Evolutionary conservation across 2,888 invertebrate species (phyloP).

Genomic region (Caenorhabditis wallacei): DNA sequence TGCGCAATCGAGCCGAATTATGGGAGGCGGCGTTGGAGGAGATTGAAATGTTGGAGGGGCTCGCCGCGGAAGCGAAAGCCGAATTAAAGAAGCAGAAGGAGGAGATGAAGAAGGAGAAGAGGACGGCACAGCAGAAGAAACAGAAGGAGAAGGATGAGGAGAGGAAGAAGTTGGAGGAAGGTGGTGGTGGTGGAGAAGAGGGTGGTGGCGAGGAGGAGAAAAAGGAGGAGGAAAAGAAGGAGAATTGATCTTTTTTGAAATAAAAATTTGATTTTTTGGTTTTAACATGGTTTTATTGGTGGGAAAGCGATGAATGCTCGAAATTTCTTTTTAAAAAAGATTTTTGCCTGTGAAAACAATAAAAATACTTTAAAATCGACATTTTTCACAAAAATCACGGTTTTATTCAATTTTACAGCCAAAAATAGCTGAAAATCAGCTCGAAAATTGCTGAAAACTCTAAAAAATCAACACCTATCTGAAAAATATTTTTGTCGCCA

Average conservation of each 20-base stretch:
- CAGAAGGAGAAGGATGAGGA: not conserved
- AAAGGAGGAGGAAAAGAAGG: not conserved
- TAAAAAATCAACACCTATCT: too few relatives aligned
- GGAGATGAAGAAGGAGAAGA: constrained; percentile 2
- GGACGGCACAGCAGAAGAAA: not conserved
- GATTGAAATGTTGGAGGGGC: constrained; percentile 27
- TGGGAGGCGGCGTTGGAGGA: constrained; percentile 54
- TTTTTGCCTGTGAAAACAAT: too few relatives aligned
- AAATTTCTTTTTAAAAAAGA: too few relatives aligned
- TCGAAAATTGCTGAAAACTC: too few relatives aligned
- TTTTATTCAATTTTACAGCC: too few relatives aligned
- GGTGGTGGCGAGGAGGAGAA: not conserved
- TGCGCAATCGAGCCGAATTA: constrained; percentile 12
- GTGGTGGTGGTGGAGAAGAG: not conserved
- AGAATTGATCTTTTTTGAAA: not conserved
- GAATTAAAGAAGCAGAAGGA: constrained; percentile 2
- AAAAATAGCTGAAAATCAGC: too few relatives aligned
- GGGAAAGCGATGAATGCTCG: too few relatives aligned
- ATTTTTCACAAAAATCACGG: too few relatives aligned
- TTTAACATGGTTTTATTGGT: too few relatives aligned
- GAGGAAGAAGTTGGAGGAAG: constrained; percentile 10
- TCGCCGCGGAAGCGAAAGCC: constrained; percentile 14
- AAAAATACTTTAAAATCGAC: too few relatives aligned
- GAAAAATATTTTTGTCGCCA: too few relatives aligned
- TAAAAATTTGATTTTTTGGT: constrained; percentile 4